These are phyloP conservation scores for Drosophila sp. DNA, from an alignment of 1,140 invertebrate species.

Conservation along the genomic window DNA sequence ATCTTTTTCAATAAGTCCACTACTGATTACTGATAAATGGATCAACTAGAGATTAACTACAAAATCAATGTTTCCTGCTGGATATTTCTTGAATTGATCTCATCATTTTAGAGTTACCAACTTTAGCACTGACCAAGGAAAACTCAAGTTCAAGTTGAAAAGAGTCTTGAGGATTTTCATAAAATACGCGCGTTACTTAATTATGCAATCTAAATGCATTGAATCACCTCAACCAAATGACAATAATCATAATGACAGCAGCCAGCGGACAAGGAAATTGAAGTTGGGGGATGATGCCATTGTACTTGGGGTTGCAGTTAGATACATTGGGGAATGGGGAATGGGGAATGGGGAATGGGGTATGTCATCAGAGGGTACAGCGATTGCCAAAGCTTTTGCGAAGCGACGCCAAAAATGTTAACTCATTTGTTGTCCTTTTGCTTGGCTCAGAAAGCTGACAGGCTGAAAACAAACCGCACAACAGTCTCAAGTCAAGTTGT, in stretches of 20 bases:
- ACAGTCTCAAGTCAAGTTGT: slow-evolving; percentile 23
- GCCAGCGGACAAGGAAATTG: slow-evolving; percentile 3
- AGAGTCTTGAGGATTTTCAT: slow-evolving; percentile 17
- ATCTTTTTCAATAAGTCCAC: too few relatives aligned
- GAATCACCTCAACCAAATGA: slow-evolving; percentile 80
- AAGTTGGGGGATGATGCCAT: not conserved
- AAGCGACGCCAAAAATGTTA: slow-evolving; percentile 70
- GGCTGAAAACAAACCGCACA: slow-evolving; percentile 56
- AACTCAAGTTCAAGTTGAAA: slow-evolving; percentile 4
- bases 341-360: not conserved
- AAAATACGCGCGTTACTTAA: slow-evolving; percentile 65
- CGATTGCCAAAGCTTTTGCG: slow-evolving; percentile 45
- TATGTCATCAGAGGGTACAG: slow-evolving; percentile 37
- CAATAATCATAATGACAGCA: slow-evolving; percentile 78
- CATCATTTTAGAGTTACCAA: not conserved
- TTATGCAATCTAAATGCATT: slow-evolving; percentile 82
- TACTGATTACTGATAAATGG: too few relatives aligned
- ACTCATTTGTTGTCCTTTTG: slow-evolving; percentile 79
- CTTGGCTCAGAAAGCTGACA: slow-evolving; percentile 33
- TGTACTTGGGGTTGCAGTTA: not conserved
- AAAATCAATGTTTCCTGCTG: too few relatives aligned
- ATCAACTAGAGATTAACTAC: too few relatives aligned
- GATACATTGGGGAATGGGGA: not conserved
- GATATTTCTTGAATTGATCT: not conserved
- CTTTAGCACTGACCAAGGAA: not conserved